Evolutionary conservation across 2,113 vertebrate genomes (phyloP).

Genomic region (Trochalopteron elliotii): DNA sequence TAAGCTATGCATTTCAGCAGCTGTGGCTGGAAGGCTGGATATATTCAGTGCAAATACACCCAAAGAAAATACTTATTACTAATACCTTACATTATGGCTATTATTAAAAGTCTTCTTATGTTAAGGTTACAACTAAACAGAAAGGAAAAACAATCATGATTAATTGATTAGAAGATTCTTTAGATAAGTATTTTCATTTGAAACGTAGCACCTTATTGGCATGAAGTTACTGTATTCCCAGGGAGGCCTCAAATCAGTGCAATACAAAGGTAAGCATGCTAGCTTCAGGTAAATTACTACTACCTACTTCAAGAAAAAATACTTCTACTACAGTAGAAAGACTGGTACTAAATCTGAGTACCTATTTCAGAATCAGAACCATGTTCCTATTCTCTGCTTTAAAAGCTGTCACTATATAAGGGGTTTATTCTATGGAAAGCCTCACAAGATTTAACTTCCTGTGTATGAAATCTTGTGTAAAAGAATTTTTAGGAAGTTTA

Average conservation of each 20-base stretch:
- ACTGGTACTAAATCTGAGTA: neutral
- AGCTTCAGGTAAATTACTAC: neutral
- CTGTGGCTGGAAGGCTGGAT: neutral
- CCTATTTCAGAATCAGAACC: neutral
- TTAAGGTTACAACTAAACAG: neutral
- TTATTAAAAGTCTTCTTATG: neutral
- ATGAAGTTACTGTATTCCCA: neutral
- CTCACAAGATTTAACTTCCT: neutral
- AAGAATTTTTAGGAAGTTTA: neutral
- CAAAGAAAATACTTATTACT: neutral
- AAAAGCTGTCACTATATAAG: neutral
- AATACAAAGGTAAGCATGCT: neutral
- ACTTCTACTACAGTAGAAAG: neutral
- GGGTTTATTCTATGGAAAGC: neutral
- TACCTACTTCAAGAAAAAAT: neutral
- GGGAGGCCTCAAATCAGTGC: neutral
- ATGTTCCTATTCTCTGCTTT: neutral
- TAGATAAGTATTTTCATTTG: neutral
- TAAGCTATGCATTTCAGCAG: neutral
- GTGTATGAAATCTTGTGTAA: neutral
- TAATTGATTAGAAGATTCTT: neutral
- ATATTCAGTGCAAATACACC: neutral
- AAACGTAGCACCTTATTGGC: neutral
- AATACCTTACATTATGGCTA: neutral
- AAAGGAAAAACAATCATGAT: accelerated